A percentile compares a stretch with the other conserved stretches of the same genome.
Conservation (phyloP, 2,888 invertebrate genomes). For the Aquatica leii region DNA sequence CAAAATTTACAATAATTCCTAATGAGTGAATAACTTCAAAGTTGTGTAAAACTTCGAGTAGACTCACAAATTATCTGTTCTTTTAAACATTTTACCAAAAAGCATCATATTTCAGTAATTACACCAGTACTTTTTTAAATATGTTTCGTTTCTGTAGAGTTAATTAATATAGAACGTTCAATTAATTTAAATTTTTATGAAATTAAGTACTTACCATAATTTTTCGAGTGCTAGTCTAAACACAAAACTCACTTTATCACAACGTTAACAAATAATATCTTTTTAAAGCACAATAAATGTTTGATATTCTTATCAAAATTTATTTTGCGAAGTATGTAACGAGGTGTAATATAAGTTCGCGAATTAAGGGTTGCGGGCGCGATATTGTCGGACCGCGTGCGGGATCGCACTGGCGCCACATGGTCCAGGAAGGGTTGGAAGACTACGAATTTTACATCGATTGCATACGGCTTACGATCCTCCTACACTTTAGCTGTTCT, state of each 20-base stretch:
- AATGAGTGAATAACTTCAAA: background rate
- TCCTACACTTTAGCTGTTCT: constrained; percentile 32
- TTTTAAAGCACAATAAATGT: no score
- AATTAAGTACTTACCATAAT: constrained; percentile 6
- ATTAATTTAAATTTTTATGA: background rate
- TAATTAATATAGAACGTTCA: background rate
- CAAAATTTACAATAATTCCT: constrained; percentile 4
- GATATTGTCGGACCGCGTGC: constrained; percentile 44
- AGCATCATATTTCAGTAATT: background rate
- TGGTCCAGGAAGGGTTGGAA: constrained; percentile 47
- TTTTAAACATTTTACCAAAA: background rate
- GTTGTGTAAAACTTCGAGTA: background rate
- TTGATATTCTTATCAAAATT: constrained; percentile 10
- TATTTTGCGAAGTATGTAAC: constrained; percentile 31
- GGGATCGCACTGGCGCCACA: constrained; percentile 52
- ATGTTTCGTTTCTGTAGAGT: background rate
- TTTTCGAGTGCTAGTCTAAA: background rate
- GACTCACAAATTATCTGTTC: background rate
- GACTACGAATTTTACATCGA: constrained; percentile 47
- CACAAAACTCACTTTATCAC: background rate
- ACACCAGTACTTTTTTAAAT: background rate
- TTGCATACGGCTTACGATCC: constrained; percentile 45
- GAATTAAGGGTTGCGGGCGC: constrained; percentile 43
- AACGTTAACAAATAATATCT: no score
- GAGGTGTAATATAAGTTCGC: constrained; percentile 43